Conservation (phyloP, 1,140 invertebrate genomes). For the Trachymyrmex cornetzi region DNA sequence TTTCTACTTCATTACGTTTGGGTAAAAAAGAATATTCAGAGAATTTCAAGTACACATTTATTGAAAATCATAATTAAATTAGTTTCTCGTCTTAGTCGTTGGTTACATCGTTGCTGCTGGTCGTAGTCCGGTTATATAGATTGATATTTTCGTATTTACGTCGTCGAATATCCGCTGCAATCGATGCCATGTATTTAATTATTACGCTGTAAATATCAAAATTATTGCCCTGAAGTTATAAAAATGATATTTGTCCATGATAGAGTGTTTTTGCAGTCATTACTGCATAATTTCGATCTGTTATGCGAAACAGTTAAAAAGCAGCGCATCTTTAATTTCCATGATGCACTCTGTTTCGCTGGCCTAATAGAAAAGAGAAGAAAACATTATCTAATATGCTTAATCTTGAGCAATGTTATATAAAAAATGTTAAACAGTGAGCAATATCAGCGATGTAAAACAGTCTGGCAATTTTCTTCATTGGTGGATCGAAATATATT, state of each 20-base stretch:
- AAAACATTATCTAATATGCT: background rate
- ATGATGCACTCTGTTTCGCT: slow-evolving; percentile 36
- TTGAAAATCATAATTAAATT: slow-evolving; percentile 80
- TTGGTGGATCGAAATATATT: background rate
- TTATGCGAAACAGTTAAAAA: slow-evolving; percentile 40
- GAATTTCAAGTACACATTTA: slow-evolving; percentile 79
- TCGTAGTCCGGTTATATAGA: slow-evolving; percentile 58
- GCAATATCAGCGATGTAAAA: slow-evolving; percentile 34
- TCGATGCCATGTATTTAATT: slow-evolving; percentile 37
- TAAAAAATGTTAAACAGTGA: slow-evolving; percentile 15
- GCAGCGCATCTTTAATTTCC: slow-evolving; percentile 34
- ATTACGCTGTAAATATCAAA: slow-evolving; percentile 28
- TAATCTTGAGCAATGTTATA: slow-evolving; percentile 31
- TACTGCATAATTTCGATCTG: background rate
- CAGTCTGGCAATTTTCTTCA: slow-evolving; percentile 15
- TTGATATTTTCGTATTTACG: slow-evolving; percentile 65
- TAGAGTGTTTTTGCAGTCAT: background rate
- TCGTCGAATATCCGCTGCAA: slow-evolving; percentile 44
- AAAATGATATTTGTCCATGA: background rate
- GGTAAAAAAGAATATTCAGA: slow-evolving; percentile 29
- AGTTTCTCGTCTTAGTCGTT: slow-evolving; percentile 67
- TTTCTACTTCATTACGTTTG: background rate
- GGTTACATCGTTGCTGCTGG: slow-evolving; percentile 72
- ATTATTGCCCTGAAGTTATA: background rate
- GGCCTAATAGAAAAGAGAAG: background rate